A percentile compares a stretch with the other conserved stretches of the same genome.
phyloP scores from a whole-genome alignment of 2,113 vertebrate genomes.

The Tylochromis polylepis region DNA sequence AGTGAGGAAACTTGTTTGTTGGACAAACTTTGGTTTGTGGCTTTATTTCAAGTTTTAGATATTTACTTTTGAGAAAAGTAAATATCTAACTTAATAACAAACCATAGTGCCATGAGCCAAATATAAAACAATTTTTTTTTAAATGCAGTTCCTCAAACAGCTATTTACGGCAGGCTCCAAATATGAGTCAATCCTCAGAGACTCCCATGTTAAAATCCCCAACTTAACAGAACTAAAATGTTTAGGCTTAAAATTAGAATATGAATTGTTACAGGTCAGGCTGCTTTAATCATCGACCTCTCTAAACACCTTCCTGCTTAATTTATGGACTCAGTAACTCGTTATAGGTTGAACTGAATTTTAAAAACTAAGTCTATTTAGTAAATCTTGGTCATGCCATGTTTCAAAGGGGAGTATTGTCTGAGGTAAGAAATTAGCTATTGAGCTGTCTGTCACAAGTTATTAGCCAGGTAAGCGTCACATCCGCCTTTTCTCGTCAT shows the following conservation, averaged over 20 bases:
- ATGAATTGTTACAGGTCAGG: not conserved
- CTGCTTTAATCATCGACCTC: not conserved
- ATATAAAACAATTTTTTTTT: fast-evolving
- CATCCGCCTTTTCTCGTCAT: not conserved
- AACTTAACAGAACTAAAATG: fast-evolving
- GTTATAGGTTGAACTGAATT: fast-evolving
- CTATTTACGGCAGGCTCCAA: not conserved
- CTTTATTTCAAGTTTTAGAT: not conserved
- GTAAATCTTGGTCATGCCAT: not conserved
- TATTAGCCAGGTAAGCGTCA: not conserved
- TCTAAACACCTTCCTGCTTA: not conserved
- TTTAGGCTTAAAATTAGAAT: not conserved
- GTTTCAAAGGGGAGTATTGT: not conserved
- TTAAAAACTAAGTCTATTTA: fast-evolving
- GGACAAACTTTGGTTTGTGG: not conserved
- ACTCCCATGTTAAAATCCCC: not conserved
- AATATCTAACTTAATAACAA: not conserved
- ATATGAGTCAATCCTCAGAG: not conserved
- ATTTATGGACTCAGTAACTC: not conserved
- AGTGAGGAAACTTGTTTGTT: not conserved
- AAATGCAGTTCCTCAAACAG: not conserved
- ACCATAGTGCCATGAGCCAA: not conserved
- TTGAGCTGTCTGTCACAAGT: fast-evolving
- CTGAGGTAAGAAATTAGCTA: not conserved
- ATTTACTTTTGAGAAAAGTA: not conserved